Evolutionary conservation across 2,797 vertebrate genomes (phyloP).

Genomic region (Oreortyx pictus): DNA sequence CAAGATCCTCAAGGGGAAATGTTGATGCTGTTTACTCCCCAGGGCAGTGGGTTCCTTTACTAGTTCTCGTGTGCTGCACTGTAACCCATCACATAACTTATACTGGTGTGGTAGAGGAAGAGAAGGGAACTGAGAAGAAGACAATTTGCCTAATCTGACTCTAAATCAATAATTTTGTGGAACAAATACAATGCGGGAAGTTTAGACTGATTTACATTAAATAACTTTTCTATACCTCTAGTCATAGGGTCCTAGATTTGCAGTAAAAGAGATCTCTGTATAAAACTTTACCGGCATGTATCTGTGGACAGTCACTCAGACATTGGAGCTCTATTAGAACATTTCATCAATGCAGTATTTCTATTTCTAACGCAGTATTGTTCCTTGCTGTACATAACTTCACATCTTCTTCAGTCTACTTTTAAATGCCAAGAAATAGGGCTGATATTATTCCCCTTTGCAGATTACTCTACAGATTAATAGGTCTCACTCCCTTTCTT

Average conservation of each 20-base stretch:
- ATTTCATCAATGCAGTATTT: not conserved
- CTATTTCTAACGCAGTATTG: not conserved
- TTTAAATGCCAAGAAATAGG: slow-evolving; percentile 53
- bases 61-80: accelerated
- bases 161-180: not conserved
- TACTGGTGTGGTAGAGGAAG: not conserved
- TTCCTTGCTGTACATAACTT: slow-evolving; percentile 40
- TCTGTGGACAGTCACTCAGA: not conserved
- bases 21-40: not conserved
- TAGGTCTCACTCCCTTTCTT: slow-evolving; percentile 27
- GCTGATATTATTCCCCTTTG: slow-evolving; percentile 32
- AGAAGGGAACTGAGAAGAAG: not conserved
- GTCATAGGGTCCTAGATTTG: not conserved
- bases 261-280: not conserved
- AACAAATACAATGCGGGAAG: not conserved
- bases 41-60: not conserved
- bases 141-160: not conserved
- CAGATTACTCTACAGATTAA: slow-evolving; percentile 27
- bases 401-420: slow-evolving; percentile 45
- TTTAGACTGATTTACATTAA: not conserved
- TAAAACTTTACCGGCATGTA: not conserved
- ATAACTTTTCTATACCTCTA: not conserved
- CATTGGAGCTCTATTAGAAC: slow-evolving; percentile 15
- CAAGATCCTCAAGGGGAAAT: not conserved
- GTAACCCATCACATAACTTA: not conserved